A percentile compares a stretch with the other conserved stretches of the same genome.
Evolutionary conservation across 1,140 invertebrate species (phyloP).

Genomic region (Drosophila carrolli): DNA sequence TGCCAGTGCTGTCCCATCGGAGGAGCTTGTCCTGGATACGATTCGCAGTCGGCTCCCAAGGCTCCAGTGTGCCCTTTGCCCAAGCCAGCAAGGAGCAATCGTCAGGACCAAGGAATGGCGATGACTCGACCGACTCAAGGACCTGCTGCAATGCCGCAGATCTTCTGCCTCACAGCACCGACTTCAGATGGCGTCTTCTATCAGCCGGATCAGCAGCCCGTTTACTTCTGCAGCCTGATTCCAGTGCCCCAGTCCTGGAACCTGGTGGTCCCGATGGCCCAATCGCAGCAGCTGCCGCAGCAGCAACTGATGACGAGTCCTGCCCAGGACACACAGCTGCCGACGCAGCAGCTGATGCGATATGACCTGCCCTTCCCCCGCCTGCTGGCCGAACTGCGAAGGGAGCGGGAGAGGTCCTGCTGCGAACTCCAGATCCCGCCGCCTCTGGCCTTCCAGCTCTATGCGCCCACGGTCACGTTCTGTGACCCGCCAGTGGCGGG

Average conservation of each 20-base stretch:
- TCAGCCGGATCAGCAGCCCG: constrained; percentile 6
- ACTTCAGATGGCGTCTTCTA: background rate
- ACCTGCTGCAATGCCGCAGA: constrained; percentile 5
- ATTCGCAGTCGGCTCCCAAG: background rate
- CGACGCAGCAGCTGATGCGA: constrained; percentile 24
- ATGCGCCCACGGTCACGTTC: constrained; percentile 14
- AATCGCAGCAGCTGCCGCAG: constrained; percentile 12
- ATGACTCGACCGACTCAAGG: background rate
- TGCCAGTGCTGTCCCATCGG: constrained; percentile 12
- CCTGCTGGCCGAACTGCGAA: constrained; percentile 17
- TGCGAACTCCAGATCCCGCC: constrained; percentile 8
- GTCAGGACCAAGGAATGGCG: constrained; percentile 9
- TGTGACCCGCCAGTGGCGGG: background rate
- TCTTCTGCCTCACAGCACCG: constrained; percentile 8
- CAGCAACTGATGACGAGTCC: constrained; percentile 18
- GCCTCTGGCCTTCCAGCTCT: constrained; percentile 33
- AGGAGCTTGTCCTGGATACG: constrained; percentile 10
- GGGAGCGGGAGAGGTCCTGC: constrained; percentile 17
- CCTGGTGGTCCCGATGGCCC: constrained; percentile 16
- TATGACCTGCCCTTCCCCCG: constrained; percentile 41
- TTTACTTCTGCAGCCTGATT: constrained; percentile 14
- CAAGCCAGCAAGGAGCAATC: background rate
- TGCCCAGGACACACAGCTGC: constrained; percentile 21
- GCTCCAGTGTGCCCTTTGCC: constrained; percentile 1
- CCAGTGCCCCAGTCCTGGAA: constrained; percentile 24